Base-by-base conservation (phyloP, 1,140 invertebrate species). In the Paralvinella palmiformis region DNA sequence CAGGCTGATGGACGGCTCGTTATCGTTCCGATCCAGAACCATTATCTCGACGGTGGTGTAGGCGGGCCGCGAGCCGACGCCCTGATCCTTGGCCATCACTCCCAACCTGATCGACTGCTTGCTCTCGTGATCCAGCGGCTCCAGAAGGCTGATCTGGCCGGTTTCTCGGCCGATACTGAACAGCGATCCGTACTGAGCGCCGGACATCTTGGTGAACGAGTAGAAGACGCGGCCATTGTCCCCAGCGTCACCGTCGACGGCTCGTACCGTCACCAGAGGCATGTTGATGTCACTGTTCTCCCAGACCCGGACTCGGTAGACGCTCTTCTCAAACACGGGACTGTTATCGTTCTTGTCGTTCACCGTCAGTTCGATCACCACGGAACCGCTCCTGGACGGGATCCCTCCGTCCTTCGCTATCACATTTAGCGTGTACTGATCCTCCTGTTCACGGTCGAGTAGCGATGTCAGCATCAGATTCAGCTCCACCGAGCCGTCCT, bases 61-160 rank as follows among this genome's bases (percentile, higher is more conserved):
- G 5, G 92, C 91, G 6, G 89, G 90, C 73, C 92, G 88, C 0
- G 88, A 86, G 15, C 92, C 92, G 68, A 85, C 87, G 17, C 92
- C 93, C 82, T 93, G 91, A 83, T 98, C 94, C 77, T 86, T 88
- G 0, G 94, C 94, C n/a, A 92, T 84, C 0, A 97, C 88, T 63
- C 86, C 83, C 64, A 98, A 87, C 74, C 88, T 86, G 79, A 94
- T 96, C 37, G n/a, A 20, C 6, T 87, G 86, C 1, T 86, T 79
- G 66, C 81, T 86, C 84, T 97, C 94, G 65, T 92, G 84, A 78
- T 96, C 93, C 53, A 97, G 82, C 71, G 33, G 29, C 24, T 37
- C 33, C 63, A 86, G 87, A 27, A 72, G 64, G 29, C 62, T 65
- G 35, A 77, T 65, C 3, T 91, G 85, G 0, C 94, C 94, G 0